Evolutionary conservation across 2,113 vertebrate genomes (phyloP).

Genomic region (Dasypus novemcinctus): DNA sequence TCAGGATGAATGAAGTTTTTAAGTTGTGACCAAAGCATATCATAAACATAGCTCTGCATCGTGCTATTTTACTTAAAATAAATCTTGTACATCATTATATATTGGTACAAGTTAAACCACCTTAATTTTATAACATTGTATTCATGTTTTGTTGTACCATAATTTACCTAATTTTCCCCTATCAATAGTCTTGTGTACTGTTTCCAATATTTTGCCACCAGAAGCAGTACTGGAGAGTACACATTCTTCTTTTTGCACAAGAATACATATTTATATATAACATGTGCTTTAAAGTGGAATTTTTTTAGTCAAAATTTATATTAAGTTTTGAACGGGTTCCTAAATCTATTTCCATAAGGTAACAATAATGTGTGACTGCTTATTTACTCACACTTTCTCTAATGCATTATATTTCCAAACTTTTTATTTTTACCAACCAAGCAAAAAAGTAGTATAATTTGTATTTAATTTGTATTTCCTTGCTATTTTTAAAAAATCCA

Average conservation of each 20-base stretch:
- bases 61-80: too few species aligned
- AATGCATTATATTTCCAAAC: neutral
- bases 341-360: neutral
- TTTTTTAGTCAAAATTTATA: too few species aligned
- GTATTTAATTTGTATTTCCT: neutral
- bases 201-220: too few species aligned
- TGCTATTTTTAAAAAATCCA: neutral
- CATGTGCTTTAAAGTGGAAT: neutral
- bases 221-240: neutral
- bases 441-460: neutral
- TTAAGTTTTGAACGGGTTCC: too few species aligned
- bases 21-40: too few species aligned
- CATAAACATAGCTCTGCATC: too few species aligned
- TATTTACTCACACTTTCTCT: neutral
- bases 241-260: too few species aligned
- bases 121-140: too few species aligned
- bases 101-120: too few species aligned
- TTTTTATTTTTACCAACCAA: neutral
- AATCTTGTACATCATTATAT: too few species aligned
- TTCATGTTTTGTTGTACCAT: neutral
- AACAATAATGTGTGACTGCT: too few species aligned
- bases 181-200: fast-evolving
- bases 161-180: too few species aligned
- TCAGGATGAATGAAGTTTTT: neutral
- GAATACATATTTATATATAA: neutral